Base-by-base conservation (phyloP, 2,797 vertebrate genomes). In the Sebastes wilsoni region DNA sequence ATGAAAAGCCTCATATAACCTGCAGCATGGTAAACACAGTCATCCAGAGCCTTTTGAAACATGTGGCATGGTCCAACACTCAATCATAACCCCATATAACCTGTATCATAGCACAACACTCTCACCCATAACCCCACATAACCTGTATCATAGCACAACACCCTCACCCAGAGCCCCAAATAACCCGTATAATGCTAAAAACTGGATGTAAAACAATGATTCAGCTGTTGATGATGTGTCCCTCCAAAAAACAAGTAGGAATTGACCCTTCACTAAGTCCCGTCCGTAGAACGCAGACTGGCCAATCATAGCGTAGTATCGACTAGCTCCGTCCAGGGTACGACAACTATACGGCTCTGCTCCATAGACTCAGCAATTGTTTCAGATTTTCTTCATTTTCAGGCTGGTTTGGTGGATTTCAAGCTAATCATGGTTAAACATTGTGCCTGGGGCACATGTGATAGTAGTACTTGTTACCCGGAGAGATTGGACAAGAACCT, bases 1-100 rank as follows among this genome's bases (percentile, higher is more conserved):
- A 79, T 42, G 52, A 49, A 78, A 66, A 82, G 36, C 66, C 70
- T 72, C 59, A 77, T 58, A 62, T 73, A 70, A 84, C 62, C 82
- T 75, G 73, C 20, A 74, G 54, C n/a, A 64, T 23, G 58, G 58
- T 74, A 56, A 76, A 77, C 55, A 62, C 23, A 42, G 46, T 68
- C 59, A 66, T 38, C 55, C 32, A 20, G 14, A 72, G 46, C 34
- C 16, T 22, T 54, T 18, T 4, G 12, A 69, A 62, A 58, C 27
- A 55, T 69, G 22, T 68, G 58, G 32, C 67, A 56, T 38, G 23
- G 62, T 65, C 54, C 30, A n/a, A 73, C 67, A 82, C 58, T 66
- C 32, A 46, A 11, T 18, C 12, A 58, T 60, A 75, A 59, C 38
- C 54, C 62, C 11, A 62, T 11, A 32, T 36, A 30, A 72, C 38